Percentiles rank a stretch among this genome's conserved stretches.
These are phyloP conservation scores for Physella acuta DNA, from an alignment of 1,140 invertebrate genomes.

Conservation along the genomic window DNA sequence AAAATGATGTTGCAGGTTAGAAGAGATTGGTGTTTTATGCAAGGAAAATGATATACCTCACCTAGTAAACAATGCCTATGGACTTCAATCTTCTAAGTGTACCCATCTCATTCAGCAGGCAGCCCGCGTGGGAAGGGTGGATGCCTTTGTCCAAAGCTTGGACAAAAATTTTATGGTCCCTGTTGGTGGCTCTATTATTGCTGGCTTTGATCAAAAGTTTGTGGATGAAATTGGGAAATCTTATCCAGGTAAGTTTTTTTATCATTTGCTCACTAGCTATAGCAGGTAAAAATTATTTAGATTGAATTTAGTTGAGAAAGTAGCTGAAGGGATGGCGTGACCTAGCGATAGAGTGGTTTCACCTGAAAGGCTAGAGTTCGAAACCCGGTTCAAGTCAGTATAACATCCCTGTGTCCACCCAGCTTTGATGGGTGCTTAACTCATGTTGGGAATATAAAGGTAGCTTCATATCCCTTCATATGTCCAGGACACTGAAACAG, in stretches of 20 bases:
- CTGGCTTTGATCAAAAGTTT: slow-evolving; percentile 71
- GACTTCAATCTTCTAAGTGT: slow-evolving; percentile 75
- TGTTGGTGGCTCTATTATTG: slow-evolving; percentile 82
- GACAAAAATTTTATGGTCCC: slow-evolving; percentile 90
- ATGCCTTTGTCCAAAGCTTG: slow-evolving; percentile 82
- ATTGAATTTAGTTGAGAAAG: too few species aligned
- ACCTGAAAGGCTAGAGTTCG: too few species aligned
- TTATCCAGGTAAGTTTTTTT: slow-evolving; percentile 73
- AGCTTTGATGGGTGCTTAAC: too few species aligned
- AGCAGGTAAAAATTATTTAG: too few species aligned
- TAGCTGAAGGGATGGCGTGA: too few species aligned
- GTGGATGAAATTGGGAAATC: slow-evolving; percentile 72
- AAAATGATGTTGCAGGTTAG: slow-evolving; percentile 50
- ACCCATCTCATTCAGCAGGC: slow-evolving; percentile 73
- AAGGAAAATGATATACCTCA: slow-evolving; percentile 73
- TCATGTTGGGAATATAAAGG: too few species aligned
- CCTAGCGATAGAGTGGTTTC: too few species aligned
- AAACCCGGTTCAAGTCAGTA: too few species aligned
- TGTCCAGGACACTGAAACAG: too few species aligned
- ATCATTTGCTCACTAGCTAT: not conserved
- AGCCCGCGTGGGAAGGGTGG: slow-evolving; percentile 68
- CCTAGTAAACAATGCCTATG: slow-evolving; percentile 88
- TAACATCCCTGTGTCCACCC: too few species aligned
- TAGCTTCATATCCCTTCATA: too few species aligned
- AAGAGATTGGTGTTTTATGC: slow-evolving; percentile 67